Conservation (phyloP, 2,888 invertebrate species). For the Ligdia adustata region DNA sequence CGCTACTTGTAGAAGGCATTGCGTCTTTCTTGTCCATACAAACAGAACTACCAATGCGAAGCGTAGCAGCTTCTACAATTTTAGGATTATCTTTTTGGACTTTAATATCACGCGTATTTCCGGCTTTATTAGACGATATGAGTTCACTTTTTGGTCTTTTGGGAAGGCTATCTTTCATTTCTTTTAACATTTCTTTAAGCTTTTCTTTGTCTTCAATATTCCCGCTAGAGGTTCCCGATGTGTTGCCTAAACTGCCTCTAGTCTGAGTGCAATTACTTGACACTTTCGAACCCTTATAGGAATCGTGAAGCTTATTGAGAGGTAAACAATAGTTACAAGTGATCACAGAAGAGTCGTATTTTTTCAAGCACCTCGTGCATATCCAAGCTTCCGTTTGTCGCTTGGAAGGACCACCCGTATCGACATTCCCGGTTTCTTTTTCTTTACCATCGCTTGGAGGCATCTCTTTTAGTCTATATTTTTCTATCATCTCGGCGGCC, state of each 20-base stretch:
- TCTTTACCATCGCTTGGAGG: conserved; percentile 14
- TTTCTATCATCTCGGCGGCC: conserved; percentile 89
- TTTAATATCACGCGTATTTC: conserved; percentile 24
- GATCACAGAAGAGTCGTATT: conserved; percentile 60
- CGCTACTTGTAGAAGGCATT: conserved; percentile 8
- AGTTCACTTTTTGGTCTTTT: conserved; percentile 77
- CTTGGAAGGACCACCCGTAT: conserved; percentile 34
- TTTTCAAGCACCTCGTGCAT: conserved; percentile 66
- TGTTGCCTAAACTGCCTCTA: conserved; percentile 31
- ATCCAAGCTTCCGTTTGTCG: conserved; percentile 53
- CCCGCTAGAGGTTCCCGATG: conserved; percentile 25
- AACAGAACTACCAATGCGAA: conserved; percentile 59
- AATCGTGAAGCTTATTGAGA: conserved; percentile 31
- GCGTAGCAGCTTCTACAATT: conserved; percentile 63
- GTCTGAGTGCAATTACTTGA: conserved; percentile 57
- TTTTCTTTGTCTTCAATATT: conserved; percentile 80
- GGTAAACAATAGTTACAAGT: conserved; percentile 59
- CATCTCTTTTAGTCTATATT: conserved; percentile 58
- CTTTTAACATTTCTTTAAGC: conserved; percentile 88
- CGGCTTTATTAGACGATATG: conserved; percentile 8
- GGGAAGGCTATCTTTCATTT: conserved; percentile 90
- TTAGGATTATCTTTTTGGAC: conserved; percentile 25
- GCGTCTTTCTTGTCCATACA: conserved; percentile 17
- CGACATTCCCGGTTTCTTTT: conserved; percentile 19
- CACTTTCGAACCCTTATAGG: conserved; percentile 30